Evolutionary conservation across 2,113 vertebrate species (phyloP), one percentile per base, ranked within the genome.

Genomic region (Conger conger): DNA sequence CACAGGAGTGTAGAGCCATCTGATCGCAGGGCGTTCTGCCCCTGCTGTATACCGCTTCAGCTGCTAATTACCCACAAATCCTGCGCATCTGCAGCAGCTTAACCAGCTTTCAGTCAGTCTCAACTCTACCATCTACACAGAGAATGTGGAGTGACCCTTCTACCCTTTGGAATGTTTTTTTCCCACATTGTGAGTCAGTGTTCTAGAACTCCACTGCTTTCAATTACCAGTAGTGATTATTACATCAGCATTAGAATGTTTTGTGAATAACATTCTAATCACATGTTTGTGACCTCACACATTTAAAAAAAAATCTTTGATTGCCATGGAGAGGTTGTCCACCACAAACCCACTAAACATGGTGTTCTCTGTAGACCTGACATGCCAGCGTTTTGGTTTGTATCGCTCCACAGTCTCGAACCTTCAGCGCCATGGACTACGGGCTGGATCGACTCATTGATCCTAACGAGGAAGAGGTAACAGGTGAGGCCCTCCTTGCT

Each of bases 391-490:
- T 16, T n/a, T 35, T 85, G 2, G 3, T 33, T 73, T 54, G 2
- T 57, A 17, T 38, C 42, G 0, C 1, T 90, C 27, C 82, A 84
- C 90, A 99, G 98, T 96, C 94, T 0, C 95, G 93, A 82, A 94
- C 95, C 89, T 90, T 96, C 83, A 95, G 97, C 0, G 94, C 94
- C 83, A 90, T 99, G 42, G 98, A 99, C 78, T 95, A 94, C 0
- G 96, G 97, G 18, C 78, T 97, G 87, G 93, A 99, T 33, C 95
- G 96, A 1, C 97, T 95, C 3, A 93, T 95, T 0, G 94, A 99
- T 79, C 96, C 97, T 11, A 96, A 89, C 83, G 89, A 90, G 87
- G 94, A 93, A 4, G 95, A 98, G 98, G 98, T 99, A 97, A 97
- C 93, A 94, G 94, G 94, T 95, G 82, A 89, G 86, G 76, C 23